These are phyloP conservation scores for Catharus minimus DNA, from an alignment of 2,113 vertebrate species.

Conservation along the genomic window DNA sequence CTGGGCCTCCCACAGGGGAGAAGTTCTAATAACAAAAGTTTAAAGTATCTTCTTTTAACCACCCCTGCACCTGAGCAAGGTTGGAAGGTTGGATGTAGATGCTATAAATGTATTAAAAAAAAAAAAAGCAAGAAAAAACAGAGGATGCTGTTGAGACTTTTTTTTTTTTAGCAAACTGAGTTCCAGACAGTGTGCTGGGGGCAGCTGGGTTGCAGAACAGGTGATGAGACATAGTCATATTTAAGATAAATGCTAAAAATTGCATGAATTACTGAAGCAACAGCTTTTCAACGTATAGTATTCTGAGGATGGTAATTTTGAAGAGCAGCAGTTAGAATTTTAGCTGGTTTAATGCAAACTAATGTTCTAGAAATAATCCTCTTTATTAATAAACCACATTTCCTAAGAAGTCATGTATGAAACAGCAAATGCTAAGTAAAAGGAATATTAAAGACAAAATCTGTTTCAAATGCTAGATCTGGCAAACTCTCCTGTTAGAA, in stretches of 20 bases:
- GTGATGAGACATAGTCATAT: neutral
- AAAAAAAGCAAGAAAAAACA: neutral
- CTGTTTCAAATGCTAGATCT: neutral
- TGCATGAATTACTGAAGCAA: neutral
- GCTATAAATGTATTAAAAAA: neutral
- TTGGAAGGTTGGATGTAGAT: neutral
- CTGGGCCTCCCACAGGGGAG: neutral
- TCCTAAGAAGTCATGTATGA: neutral
- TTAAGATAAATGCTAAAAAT: neutral
- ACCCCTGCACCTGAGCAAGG: neutral
- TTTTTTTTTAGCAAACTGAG: neutral
- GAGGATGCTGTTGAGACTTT: neutral
- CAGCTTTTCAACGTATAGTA: neutral
- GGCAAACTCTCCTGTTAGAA: neutral
- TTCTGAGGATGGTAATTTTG: neutral
- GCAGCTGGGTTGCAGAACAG: neutral
- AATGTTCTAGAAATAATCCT: constrained; percentile 27
- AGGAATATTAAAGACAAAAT: constrained; percentile 8
- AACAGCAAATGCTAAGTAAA: constrained; percentile 16
- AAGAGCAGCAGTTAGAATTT: neutral
- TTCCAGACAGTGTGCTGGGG: neutral
- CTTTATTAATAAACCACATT: constrained; percentile 16
- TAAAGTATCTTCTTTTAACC: neutral
- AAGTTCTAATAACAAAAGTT: neutral
- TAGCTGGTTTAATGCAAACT: neutral